These are phyloP conservation scores for Scaptomyza hsui DNA, from an alignment of 1,140 invertebrate genomes.

Conservation along the genomic window DNA sequence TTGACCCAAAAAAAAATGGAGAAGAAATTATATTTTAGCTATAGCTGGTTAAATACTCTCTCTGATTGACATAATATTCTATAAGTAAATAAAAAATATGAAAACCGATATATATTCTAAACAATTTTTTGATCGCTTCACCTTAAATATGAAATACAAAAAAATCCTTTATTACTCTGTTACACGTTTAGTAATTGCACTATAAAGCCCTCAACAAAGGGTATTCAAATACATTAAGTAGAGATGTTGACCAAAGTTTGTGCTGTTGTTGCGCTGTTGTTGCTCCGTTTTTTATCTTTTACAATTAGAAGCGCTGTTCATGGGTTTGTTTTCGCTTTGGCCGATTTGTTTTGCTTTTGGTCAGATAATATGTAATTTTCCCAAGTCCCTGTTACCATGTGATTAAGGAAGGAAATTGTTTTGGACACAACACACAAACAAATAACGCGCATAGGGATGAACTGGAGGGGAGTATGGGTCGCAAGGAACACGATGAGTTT, in stretches of 20 bases:
- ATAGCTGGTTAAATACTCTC: not conserved
- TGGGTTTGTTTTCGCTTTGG: slow-evolving; percentile 46
- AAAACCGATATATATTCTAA: no score
- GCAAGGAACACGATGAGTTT: not conserved
- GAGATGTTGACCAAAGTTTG: slow-evolving; percentile 56
- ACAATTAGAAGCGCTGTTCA: slow-evolving; percentile 74
- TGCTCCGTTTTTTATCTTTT: slow-evolving; percentile 78
- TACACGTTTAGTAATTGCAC: not conserved
- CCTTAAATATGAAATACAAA: no score
- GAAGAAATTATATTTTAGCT: not conserved
- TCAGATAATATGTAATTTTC: slow-evolving; percentile 76
- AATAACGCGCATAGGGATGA: slow-evolving; percentile 59
- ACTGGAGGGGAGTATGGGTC: not conserved
- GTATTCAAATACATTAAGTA: slow-evolving; percentile 52
- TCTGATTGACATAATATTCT: no score
- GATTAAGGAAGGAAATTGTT: slow-evolving; percentile 84
- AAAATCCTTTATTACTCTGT: not conserved
- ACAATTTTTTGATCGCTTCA: no score
- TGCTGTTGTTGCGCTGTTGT: slow-evolving; percentile 20
- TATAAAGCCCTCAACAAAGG: not conserved
- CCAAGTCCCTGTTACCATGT: slow-evolving; percentile 65
- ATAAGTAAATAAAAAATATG: no score
- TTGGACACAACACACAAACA: slow-evolving; percentile 77
- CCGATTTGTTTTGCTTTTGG: slow-evolving; percentile 65
- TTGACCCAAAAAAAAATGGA: slow-evolving; percentile 19